Conservation (phyloP, 2,888 invertebrate genomes). For the Poecilobothrus nobilitatus region DNA sequence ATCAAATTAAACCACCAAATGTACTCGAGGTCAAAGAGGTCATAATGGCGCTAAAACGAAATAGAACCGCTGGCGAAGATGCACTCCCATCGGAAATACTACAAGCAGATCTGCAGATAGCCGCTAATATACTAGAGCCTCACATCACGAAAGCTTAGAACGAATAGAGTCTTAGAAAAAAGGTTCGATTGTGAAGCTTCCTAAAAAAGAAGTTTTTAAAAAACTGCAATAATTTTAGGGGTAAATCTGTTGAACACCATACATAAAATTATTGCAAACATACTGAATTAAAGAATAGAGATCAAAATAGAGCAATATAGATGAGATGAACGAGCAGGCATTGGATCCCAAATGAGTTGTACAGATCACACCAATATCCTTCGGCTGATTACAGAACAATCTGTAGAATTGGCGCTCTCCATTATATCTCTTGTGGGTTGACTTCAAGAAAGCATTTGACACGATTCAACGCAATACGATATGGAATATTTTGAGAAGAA, state of each 20-base stretch:
- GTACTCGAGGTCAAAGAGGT: background rate
- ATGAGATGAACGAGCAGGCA: background rate
- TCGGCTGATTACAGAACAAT: background rate
- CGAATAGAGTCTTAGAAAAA: background rate
- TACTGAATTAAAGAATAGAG: background rate
- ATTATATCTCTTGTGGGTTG: background rate
- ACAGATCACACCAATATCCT: background rate
- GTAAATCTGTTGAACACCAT: no score
- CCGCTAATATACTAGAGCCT: background rate
- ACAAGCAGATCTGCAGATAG: no score
- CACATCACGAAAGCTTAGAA: background rate
- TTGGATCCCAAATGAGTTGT: background rate
- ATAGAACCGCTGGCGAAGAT: background rate
- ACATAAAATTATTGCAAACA: background rate
- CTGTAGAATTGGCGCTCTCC: background rate
- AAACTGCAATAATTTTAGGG: background rate
- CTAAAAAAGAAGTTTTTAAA: background rate
- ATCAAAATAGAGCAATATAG: background rate
- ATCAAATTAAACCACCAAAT: background rate
- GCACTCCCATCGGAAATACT: background rate
- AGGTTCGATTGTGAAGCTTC: background rate
- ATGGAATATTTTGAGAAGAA: background rate
- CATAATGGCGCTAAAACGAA: background rate
- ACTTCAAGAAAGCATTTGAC: background rate
- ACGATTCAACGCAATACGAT: background rate